A percentile compares a stretch with the other conserved stretches of the same genome.
phyloP scores from a whole-genome alignment of 2,113 vertebrate species.

The Syngnathus typhle region DNA sequence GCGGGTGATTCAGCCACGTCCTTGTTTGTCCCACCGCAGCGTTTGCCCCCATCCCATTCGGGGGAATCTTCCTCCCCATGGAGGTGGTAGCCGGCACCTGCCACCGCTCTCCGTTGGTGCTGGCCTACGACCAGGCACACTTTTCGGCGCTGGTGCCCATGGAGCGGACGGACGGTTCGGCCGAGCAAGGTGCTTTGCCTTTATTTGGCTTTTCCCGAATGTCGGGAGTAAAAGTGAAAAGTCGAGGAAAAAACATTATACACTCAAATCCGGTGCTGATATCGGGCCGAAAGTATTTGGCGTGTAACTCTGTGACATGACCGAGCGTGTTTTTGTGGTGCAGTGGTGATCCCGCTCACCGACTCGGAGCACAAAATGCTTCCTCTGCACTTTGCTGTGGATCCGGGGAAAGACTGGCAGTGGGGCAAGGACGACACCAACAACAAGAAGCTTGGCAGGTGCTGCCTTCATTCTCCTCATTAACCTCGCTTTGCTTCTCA shows the following conservation, averaged over 20 bases:
- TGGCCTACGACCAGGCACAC: constrained; percentile 95
- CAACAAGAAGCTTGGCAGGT: constrained; percentile 90
- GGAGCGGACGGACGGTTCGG: constrained; percentile 87
- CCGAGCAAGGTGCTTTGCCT: constrained; percentile 81
- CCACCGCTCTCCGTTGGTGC: constrained; percentile 86
- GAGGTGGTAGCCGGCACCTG: constrained; percentile 88
- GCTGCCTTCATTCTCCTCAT: not conserved
- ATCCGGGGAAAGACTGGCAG: constrained; percentile 92
- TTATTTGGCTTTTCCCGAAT: no score
- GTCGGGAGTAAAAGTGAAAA: no score
- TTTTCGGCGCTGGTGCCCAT: constrained; percentile 96
- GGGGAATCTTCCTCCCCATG: constrained; percentile 92
- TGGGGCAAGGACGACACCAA: constrained; percentile 89
- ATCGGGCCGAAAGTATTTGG: no score
- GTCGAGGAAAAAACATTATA: no score
- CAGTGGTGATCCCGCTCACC: constrained; percentile 92
- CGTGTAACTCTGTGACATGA: no score
- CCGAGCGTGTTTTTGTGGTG: not conserved
- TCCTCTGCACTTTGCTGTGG: constrained; percentile 94
- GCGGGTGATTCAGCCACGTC: not conserved
- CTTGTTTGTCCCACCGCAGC: constrained; percentile 61
- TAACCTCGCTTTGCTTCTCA: not conserved
- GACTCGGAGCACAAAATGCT: constrained; percentile 95
- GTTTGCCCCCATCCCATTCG: constrained; percentile 95
- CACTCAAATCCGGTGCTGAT: no score